A percentile compares a stretch with the other conserved stretches of the same genome.
Evolutionary conservation across 2,888 invertebrate genomes (phyloP).

Genomic region (Rhingia rostrata): DNA sequence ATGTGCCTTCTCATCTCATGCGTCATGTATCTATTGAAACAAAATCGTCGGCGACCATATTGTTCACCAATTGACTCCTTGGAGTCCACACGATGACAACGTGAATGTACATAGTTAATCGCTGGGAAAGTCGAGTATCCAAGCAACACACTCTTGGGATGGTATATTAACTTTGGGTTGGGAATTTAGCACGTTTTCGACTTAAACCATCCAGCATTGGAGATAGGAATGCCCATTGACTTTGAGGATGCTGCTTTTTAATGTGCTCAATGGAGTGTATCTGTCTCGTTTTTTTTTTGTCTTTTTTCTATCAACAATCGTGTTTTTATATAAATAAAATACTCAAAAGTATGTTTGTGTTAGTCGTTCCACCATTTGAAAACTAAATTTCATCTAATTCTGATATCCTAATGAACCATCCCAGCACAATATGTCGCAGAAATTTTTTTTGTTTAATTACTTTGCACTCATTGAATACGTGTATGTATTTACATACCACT

Average conservation of each 20-base stretch:
- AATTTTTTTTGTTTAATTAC: conserved; percentile 26
- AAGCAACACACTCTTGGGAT: conserved; percentile 1
- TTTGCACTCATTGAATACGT: background rate
- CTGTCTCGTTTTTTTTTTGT: background rate
- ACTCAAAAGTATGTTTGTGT: too few relatives aligned
- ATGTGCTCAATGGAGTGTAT: background rate
- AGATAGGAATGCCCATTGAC: background rate
- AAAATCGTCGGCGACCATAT: background rate
- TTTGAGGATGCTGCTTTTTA: background rate
- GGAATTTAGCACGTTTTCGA: conserved; percentile 22
- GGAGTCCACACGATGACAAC: background rate
- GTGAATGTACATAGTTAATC: background rate
- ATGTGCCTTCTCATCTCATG: background rate
- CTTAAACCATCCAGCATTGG: background rate
- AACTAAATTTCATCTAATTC: background rate
- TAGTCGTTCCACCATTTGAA: too few relatives aligned
- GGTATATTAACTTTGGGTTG: conserved; percentile 9
- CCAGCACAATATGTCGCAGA: background rate
- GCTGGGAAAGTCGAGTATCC: background rate
- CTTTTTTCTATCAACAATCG: too few relatives aligned
- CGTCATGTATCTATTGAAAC: too few relatives aligned
- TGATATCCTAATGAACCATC: background rate
- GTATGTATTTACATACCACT: conserved; percentile 21
- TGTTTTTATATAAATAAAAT: too few relatives aligned
- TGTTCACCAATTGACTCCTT: background rate